A percentile compares a stretch with the other conserved stretches of the same genome.
phyloP scores from a whole-genome alignment of 2,888 invertebrate species.

The Pseudeuparius sepicola region DNA sequence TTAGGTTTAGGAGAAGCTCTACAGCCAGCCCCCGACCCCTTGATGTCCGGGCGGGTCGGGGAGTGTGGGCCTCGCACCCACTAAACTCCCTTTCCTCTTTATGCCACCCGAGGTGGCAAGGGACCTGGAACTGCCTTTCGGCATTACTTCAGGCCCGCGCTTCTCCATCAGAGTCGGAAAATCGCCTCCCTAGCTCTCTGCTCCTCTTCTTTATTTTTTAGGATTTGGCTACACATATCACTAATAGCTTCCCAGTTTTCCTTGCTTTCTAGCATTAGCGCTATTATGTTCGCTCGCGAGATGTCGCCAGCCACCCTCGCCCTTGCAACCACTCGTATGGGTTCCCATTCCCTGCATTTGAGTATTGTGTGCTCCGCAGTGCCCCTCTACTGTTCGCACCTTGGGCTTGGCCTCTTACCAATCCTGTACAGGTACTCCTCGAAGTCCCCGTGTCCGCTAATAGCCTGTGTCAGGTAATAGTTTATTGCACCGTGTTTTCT shows the following conservation, averaged over 20 bases:
- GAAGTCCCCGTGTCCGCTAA: constrained; percentile 11
- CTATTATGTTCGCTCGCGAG: too few relatives aligned
- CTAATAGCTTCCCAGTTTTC: neutral
- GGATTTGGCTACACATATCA: too few relatives aligned
- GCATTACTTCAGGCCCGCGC: too few relatives aligned
- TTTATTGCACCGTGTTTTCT: constrained; percentile 5
- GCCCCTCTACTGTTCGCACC: constrained; percentile 2
- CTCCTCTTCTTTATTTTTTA: too few relatives aligned
- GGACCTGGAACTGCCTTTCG: too few relatives aligned
- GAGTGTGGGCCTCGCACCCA: constrained; percentile 1
- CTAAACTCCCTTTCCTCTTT: constrained; percentile 2
- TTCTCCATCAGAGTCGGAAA: too few relatives aligned
- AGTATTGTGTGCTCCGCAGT: constrained; percentile 6
- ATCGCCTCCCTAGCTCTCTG: too few relatives aligned
- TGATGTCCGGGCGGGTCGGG: neutral
- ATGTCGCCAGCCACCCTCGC: too few relatives aligned
- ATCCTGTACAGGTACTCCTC: too few relatives aligned
- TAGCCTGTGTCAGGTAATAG: constrained; percentile 7
- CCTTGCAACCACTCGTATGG: too few relatives aligned
- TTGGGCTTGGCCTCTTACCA: neutral
- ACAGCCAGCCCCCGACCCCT: constrained; percentile 1
- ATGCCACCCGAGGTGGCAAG: neutral
- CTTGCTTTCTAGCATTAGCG: neutral
- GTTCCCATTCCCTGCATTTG: constrained; percentile 1
- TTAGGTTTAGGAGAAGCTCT: constrained; percentile 1